Evolutionary conservation across 2,113 vertebrate genomes (phyloP).

Genomic region (Columbina picui): DNA sequence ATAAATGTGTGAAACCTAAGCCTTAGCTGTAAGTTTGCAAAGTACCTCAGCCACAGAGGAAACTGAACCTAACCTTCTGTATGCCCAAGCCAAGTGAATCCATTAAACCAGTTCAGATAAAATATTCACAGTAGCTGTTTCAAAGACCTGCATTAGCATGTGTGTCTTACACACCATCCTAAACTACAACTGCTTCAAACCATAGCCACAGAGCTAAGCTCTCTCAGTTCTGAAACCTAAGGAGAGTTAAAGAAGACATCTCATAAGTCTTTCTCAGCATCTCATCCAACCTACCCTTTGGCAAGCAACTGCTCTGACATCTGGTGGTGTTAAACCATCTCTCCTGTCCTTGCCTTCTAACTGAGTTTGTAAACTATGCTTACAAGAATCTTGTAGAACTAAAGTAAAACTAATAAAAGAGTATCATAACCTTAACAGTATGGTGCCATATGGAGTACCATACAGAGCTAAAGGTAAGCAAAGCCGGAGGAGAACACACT

Average conservation of each 20-base stretch:
- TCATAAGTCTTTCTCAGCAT: background rate
- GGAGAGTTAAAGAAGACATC: background rate
- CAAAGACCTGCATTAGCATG: background rate
- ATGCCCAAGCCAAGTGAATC: background rate
- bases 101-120: background rate
- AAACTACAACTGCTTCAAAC: background rate
- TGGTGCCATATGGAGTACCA: background rate
- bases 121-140: background rate
- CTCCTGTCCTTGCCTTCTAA: background rate
- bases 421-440: background rate
- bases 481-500: conserved; percentile 4
- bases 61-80: background rate
- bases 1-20: background rate
- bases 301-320: background rate
- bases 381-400: background rate
- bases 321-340: background rate
- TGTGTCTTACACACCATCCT: background rate
- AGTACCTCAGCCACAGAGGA: background rate
- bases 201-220: background rate
- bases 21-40: background rate
- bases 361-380: background rate
- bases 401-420: background rate
- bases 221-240: background rate
- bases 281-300: background rate
- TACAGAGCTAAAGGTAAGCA: background rate